Percentiles rank a stretch among this genome's conserved stretches.
These are phyloP conservation scores for Thermophis baileyi DNA, from an alignment of 2,113 vertebrate species.

Conservation along the genomic window DNA sequence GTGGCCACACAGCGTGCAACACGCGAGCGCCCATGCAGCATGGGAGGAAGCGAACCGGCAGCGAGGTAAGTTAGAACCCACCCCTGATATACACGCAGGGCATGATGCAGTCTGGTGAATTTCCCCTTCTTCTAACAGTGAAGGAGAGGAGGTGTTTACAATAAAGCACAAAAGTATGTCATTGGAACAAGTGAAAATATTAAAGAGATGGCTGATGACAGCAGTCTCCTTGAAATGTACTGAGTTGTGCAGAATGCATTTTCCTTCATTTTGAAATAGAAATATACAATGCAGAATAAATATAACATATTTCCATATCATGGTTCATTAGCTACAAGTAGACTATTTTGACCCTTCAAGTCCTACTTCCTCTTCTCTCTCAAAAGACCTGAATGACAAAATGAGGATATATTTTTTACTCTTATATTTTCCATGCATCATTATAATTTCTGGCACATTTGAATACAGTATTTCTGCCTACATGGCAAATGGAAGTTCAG, in stretches of 20 bases:
- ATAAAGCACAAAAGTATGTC: not conserved
- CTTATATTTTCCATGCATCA: not conserved
- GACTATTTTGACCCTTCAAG: not conserved
- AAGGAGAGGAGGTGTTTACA: not conserved
- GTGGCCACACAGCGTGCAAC: too few species aligned
- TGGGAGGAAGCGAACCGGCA: too few species aligned
- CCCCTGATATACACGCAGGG: not conserved
- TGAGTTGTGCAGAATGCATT: not conserved
- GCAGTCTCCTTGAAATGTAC: not conserved
- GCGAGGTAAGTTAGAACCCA: too few species aligned
- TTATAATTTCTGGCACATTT: not conserved
- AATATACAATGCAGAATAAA: not conserved
- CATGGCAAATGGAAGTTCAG: not conserved
- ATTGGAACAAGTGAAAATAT: constrained; percentile 8
- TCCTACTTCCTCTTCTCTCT: not conserved
- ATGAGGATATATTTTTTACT: not conserved
- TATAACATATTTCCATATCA: not conserved
- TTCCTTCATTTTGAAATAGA: not conserved
- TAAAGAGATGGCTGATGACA: not conserved
- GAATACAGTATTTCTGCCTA: not conserved
- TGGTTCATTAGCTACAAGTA: not conserved
- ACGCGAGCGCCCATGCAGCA: too few species aligned
- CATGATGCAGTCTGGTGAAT: not conserved
- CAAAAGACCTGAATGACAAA: not conserved
- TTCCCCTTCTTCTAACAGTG: not conserved